phyloP scores from a whole-genome alignment of 2,888 invertebrate species.

The Lordiphosa andalusiaca region DNA sequence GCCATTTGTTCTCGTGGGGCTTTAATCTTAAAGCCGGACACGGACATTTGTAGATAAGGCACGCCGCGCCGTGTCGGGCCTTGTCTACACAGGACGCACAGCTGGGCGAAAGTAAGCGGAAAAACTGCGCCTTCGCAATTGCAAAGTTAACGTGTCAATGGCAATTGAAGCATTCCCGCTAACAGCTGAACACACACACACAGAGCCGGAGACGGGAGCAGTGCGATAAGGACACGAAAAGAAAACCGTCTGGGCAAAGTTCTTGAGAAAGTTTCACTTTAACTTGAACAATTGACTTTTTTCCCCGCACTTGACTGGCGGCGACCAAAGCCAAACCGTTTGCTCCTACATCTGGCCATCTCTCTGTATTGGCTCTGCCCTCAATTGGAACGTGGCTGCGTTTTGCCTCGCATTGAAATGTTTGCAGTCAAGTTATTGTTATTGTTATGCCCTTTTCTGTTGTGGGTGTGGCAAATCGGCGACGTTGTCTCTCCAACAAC shows the following conservation, averaged over 20 bases:
- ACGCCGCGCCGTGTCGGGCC: conserved; percentile 52
- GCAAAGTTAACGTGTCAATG: conserved; percentile 75
- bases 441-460: conserved; percentile 64
- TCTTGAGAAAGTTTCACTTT: conserved; percentile 70
- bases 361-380: conserved; percentile 25
- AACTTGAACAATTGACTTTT: conserved; percentile 75
- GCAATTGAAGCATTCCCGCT: conserved; percentile 58
- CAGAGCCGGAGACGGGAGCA: conserved; percentile 12
- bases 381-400: conserved; percentile 67
- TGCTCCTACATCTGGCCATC: conserved; percentile 38
- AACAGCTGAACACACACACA: conserved; percentile 46
- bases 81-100: conserved; percentile 65
- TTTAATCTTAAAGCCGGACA: conserved; percentile 44
- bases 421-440: conserved; percentile 74
- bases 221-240: conserved; percentile 62
- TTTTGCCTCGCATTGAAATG: conserved; percentile 68
- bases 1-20: conserved; percentile 24
- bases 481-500: conserved; percentile 44
- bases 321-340: conserved; percentile 55
- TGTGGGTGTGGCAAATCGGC: conserved; percentile 58
- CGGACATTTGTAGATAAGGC: conserved; percentile 66
- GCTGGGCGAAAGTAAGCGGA: conserved; percentile 67
- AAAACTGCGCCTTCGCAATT: conserved; percentile 68
- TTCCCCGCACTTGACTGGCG: conserved; percentile 61
- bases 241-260: conserved; percentile 65